Conservation (phyloP, 2,888 invertebrate species). For the Drosophila sordidula region DNA sequence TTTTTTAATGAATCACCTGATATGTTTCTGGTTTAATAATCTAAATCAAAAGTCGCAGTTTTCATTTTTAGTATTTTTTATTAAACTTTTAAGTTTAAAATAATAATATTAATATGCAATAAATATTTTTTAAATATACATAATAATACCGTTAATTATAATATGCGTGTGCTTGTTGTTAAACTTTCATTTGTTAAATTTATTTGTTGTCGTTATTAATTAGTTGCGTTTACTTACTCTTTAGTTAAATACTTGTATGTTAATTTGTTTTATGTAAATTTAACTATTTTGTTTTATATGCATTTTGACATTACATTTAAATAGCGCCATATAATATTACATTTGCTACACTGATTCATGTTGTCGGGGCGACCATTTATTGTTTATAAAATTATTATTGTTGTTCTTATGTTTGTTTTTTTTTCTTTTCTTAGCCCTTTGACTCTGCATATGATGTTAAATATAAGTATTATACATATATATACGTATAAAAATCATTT, state of each 20-base stretch:
- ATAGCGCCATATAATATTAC: conserved; percentile 77
- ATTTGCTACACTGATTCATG: conserved; percentile 67
- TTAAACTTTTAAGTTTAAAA: conserved; percentile 82
- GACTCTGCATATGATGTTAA: conserved; percentile 45
- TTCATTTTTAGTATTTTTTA: conserved; percentile 58
- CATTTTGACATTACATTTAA: conserved; percentile 68
- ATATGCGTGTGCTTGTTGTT: conserved; percentile 72
- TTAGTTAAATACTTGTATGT: conserved; percentile 53
- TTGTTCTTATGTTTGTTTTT: conserved; percentile 11
- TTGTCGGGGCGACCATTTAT: conserved; percentile 28
- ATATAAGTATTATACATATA: conserved; percentile 52
- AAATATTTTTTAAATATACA: conserved; percentile 79
- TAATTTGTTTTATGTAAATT: conserved; percentile 71
- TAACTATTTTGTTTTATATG: conserved; percentile 79
- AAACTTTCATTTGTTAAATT: conserved; percentile 46
- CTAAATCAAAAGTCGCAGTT: not conserved
- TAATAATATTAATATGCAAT: conserved; percentile 79
- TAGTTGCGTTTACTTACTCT: conserved; percentile 48
- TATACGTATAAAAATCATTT: conserved; percentile 74
- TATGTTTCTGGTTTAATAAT: not conserved
- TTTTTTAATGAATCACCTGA: too few species aligned
- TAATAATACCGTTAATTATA: conserved; percentile 75
- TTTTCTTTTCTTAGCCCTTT: conserved; percentile 29
- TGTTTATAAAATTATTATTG: conserved; percentile 40
- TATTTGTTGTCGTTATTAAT: conserved; percentile 42